phyloP scores from a whole-genome alignment of 2,888 invertebrate genomes.

The Amblyjoppa proteus region DNA sequence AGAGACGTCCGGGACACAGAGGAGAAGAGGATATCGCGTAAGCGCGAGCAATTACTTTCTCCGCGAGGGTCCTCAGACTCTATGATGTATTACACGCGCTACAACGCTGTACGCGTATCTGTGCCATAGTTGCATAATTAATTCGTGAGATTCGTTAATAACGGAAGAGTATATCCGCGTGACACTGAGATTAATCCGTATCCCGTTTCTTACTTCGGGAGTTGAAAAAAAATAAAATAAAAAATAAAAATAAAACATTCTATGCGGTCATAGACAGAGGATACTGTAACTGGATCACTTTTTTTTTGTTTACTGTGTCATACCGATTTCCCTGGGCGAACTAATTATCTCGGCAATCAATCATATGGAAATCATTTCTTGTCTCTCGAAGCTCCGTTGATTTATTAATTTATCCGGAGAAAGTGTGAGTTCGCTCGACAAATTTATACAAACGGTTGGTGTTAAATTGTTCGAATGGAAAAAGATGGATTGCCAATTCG shows the following conservation, averaged over 20 bases:
- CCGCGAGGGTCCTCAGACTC: constrained; percentile 3
- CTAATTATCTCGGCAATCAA: not conserved
- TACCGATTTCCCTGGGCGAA: not conserved
- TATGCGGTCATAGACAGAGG: too few relatives aligned
- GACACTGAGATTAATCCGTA: not conserved
- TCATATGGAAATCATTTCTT: not conserved
- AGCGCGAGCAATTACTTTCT: constrained; percentile 63
- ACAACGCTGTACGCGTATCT: constrained; percentile 7
- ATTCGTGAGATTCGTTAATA: constrained; percentile 27
- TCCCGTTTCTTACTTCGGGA: not conserved
- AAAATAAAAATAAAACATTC: not conserved
- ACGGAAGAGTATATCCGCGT: not conserved
- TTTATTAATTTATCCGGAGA: not conserved
- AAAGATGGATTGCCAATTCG: not conserved
- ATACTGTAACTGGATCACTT: too few relatives aligned
- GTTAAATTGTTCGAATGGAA: not conserved
- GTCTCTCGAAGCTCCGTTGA: not conserved
- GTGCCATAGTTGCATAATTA: not conserved
- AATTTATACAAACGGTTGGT: not conserved
- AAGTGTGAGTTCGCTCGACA: not conserved
- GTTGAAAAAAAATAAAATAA: not conserved
- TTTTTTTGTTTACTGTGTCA: too few relatives aligned
- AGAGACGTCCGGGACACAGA: constrained; percentile 57
- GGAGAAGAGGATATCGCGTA: constrained; percentile 49
- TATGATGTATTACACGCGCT: not conserved